Evolutionary conservation across 92 coral and sea anemone genomes (phyloP).

Genomic region (Umimayanthus kanabou): DNA sequence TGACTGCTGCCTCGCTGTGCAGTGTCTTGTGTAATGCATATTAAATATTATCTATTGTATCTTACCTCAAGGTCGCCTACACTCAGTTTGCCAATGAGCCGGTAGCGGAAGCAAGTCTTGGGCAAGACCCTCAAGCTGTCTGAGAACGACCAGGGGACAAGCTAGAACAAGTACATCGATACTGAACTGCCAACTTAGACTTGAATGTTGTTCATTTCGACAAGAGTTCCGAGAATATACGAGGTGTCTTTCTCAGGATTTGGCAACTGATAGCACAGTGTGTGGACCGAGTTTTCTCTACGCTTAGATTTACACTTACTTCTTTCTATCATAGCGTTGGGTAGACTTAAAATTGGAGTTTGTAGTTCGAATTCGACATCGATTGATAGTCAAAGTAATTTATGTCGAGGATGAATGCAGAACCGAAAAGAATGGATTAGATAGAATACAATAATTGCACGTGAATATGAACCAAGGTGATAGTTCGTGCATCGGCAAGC

Average conservation of each 20-base stretch:
- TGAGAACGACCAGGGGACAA: background rate
- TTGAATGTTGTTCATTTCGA: background rate
- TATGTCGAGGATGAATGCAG: background rate
- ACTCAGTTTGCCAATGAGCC: conserved; percentile 13
- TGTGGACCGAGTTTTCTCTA: too few species aligned
- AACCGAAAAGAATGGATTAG: background rate
- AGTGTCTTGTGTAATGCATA: too few species aligned
- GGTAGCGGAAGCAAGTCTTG: background rate
- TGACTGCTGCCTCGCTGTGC: too few species aligned
- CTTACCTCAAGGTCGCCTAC: conserved; percentile 10
- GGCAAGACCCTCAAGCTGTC: background rate
- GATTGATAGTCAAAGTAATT: background rate
- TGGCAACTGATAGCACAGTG: too few species aligned
- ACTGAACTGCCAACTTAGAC: background rate
- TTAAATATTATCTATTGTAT: too few species aligned
- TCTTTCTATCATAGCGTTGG: background rate
- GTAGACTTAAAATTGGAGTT: background rate
- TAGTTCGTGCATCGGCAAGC: background rate
- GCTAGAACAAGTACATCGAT: background rate
- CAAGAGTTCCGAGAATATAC: background rate
- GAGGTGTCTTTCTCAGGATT: background rate
- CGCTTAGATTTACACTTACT: background rate
- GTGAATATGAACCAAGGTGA: background rate
- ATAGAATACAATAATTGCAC: background rate
- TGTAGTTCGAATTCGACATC: background rate